phyloP scores from a whole-genome alignment of 2,888 invertebrate genomes.

The Heliothis peltigera region DNA sequence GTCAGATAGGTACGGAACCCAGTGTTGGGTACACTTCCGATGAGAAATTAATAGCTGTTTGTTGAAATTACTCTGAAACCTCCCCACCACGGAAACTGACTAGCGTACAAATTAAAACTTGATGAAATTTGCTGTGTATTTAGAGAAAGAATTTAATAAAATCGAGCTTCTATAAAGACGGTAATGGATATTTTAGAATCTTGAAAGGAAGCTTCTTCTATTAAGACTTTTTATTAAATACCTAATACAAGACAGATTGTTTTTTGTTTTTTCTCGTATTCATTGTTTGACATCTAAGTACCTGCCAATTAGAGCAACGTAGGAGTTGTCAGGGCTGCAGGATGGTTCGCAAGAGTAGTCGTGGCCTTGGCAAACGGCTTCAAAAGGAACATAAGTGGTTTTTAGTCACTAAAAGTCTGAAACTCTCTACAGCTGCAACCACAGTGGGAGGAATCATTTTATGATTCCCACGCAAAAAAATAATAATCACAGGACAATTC shows the following conservation, averaged over 20 bases:
- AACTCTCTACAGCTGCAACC: too few relatives aligned
- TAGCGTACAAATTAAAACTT: slow-evolving; percentile 33
- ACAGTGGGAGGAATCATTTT: too few relatives aligned
- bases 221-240: neutral
- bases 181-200: slow-evolving; percentile 16
- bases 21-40: slow-evolving; percentile 51
- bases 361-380: too few relatives aligned
- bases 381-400: too few relatives aligned
- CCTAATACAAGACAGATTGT: too few relatives aligned
- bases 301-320: too few relatives aligned
- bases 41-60: slow-evolving; percentile 73
- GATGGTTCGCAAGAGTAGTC: too few relatives aligned
- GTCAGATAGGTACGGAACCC: slow-evolving; percentile 55
- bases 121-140: slow-evolving; percentile 23
- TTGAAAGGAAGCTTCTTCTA: slow-evolving; percentile 1
- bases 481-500: too few relatives aligned
- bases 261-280: neutral
- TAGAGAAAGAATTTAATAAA: slow-evolving; percentile 25
- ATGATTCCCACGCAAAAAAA: too few relatives aligned
- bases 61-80: slow-evolving; percentile 51
- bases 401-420: too few relatives aligned
- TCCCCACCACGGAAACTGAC: slow-evolving; percentile 14
- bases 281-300: too few relatives aligned
- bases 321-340: too few relatives aligned
- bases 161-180: neutral